A percentile compares a stretch with the other conserved stretches of the same genome.
These are phyloP conservation scores for Cryptoprocta ferox DNA, from an alignment of 2,797 vertebrate genomes.

Conservation along the genomic window DNA sequence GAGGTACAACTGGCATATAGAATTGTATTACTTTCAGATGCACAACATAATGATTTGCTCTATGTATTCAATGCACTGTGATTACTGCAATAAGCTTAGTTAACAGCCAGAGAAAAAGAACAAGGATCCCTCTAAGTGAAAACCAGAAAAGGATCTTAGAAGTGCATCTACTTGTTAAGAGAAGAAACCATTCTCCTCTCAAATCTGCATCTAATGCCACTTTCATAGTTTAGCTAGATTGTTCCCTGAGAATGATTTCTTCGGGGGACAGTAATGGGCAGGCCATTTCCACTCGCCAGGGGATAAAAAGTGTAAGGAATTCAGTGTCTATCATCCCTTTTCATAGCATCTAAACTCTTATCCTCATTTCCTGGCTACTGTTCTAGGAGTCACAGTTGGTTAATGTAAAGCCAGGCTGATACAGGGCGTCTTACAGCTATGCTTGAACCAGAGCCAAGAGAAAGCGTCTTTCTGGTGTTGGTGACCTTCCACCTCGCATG, in stretches of 20 bases:
- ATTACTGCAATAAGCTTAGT: background rate
- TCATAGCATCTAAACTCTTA: background rate
- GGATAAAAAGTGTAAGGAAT: background rate
- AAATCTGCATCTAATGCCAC: background rate
- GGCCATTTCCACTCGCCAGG: background rate
- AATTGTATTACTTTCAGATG: background rate
- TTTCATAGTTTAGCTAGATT: background rate
- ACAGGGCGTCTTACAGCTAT: constrained; percentile 51
- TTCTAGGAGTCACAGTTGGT: constrained; percentile 48
- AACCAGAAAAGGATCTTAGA: constrained; percentile 43
- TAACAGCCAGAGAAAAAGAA: background rate
- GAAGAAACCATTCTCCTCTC: background rate
- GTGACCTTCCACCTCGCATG: constrained; percentile 56
- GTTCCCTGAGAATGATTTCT: background rate
- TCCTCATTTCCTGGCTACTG: constrained; percentile 24
- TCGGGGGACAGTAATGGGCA: background rate
- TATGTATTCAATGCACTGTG: too few species aligned
- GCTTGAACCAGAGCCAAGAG: constrained; percentile 65
- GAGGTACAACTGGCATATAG: background rate
- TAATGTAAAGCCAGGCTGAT: constrained; percentile 60
- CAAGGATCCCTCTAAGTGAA: background rate
- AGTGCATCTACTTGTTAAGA: background rate
- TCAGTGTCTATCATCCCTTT: background rate
- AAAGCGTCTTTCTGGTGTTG: constrained; percentile 49
- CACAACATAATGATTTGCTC: background rate